Percentiles rank a stretch among this genome's conserved stretches.
phyloP scores from a whole-genome alignment of 2,113 vertebrate genomes.

The Gymnorhina tibicen region DNA sequence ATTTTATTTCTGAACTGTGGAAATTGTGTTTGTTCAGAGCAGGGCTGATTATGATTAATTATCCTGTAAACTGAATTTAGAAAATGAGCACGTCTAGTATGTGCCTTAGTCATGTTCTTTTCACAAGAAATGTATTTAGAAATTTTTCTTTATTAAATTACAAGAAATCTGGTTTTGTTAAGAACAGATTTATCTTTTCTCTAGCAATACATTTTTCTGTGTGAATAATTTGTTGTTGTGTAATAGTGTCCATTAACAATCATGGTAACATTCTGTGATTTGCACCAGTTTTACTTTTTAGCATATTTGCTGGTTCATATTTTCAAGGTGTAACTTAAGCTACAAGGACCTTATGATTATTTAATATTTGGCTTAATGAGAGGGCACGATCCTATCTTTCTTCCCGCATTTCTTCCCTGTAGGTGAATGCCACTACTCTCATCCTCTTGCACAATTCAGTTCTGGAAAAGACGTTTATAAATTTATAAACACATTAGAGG shows the following conservation, averaged over 20 bases:
- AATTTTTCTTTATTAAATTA: not conserved
- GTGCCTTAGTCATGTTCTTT: not conserved
- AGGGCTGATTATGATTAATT: not conserved
- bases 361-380: not conserved
- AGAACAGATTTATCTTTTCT: not conserved
- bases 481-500: not conserved
- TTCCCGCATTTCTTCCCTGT: not conserved
- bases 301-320: not conserved
- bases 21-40: not conserved
- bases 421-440: not conserved
- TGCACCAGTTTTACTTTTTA: not conserved
- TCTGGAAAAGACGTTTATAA: not conserved
- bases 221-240: not conserved
- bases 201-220: not conserved
- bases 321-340: not conserved
- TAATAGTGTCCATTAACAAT: not conserved
- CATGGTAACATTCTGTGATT: not conserved
- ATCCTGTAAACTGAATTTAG: not conserved
- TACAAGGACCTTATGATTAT: not conserved
- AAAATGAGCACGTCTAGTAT: not conserved
- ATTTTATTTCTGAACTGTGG: not conserved
- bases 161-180: not conserved
- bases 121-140: not conserved
- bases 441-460: not conserved
- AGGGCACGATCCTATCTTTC: not conserved